phyloP scores from a whole-genome alignment of 2,888 invertebrate genomes.

The Mimachlamys varia region DNA sequence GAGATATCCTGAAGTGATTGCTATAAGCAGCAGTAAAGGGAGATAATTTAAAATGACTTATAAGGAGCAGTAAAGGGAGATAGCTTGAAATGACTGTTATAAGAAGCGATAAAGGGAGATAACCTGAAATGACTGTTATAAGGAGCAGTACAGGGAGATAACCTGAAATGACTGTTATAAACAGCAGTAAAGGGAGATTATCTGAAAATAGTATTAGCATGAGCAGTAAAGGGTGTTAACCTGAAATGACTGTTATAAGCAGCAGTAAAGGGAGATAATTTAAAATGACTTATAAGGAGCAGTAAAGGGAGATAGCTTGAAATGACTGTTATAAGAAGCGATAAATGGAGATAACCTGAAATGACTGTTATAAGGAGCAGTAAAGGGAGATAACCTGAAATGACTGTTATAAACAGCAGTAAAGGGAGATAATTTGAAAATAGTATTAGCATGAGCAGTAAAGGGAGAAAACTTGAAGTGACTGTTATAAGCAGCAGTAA shows the following conservation, averaged over 20 bases:
- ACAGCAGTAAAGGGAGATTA: background rate
- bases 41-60: background rate
- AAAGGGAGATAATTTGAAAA: background rate
- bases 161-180: background rate
- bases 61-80: background rate
- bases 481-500: background rate
- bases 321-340: background rate
- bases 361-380: background rate
- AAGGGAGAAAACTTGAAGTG: background rate
- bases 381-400: background rate
- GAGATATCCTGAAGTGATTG: background rate
- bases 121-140: background rate
- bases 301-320: background rate
- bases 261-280: background rate
- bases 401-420: background rate
- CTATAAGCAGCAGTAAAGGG: background rate
- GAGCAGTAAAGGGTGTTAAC: background rate
- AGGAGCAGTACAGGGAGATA: background rate
- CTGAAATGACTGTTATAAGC: background rate
- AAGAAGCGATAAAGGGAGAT: background rate
- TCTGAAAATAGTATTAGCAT: background rate
- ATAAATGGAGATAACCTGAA: background rate
- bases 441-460: too few relatives aligned
- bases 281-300: too few relatives aligned
- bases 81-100: background rate